Conservation (phyloP, 2,797 vertebrate genomes). For the Acanthiza pusilla region DNA sequence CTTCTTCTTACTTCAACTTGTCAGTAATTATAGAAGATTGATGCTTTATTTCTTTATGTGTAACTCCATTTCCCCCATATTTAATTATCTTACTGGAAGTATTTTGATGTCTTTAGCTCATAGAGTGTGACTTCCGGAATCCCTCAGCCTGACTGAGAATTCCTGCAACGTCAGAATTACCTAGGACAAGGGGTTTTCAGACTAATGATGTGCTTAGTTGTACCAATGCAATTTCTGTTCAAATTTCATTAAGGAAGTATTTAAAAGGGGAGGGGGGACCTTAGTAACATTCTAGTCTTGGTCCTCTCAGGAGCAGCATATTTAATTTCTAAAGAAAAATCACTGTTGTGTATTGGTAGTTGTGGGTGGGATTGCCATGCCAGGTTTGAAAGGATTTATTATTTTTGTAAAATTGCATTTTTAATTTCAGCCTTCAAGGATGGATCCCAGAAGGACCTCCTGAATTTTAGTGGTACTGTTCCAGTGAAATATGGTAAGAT, state of each 20-base stretch:
- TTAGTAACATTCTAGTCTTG: background rate
- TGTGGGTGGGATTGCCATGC: background rate
- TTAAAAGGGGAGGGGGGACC: background rate
- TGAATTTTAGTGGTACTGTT: conserved; percentile 88
- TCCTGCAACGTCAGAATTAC: background rate
- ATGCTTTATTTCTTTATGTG: background rate
- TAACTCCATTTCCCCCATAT: background rate
- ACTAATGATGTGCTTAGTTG: background rate
- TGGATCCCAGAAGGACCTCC: conserved; percentile 88
- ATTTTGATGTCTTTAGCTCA: background rate
- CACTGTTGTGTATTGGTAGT: background rate
- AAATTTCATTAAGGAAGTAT: background rate
- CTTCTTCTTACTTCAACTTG: background rate
- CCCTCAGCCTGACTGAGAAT: background rate
- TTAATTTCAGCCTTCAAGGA: conserved; percentile 86
- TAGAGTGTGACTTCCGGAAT: background rate
- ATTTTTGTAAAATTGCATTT: background rate
- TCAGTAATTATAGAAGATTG: background rate
- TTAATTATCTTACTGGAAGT: background rate
- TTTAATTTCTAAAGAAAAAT: background rate
- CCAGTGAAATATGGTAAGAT: conserved; percentile 86
- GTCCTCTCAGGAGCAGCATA: background rate
- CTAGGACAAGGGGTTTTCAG: background rate
- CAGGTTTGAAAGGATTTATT: background rate
- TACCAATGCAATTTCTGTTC: background rate